Evolutionary conservation across 2,797 vertebrate species (phyloP), one percentile per base, ranked within the genome.

Genomic region (Tiaroga cobitis): DNA sequence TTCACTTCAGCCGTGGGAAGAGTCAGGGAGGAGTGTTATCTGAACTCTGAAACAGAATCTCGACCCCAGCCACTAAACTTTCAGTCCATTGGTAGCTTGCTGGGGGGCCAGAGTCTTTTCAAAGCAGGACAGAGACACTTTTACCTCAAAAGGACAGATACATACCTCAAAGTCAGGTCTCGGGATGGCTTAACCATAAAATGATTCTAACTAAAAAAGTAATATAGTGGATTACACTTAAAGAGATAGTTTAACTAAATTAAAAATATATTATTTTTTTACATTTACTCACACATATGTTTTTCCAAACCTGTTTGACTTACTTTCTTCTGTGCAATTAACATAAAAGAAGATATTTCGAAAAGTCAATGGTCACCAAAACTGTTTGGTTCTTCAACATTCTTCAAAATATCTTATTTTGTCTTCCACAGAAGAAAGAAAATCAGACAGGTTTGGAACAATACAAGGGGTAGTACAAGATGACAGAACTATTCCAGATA

Each of bases 1-100:
- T 86, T 89, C 86, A 65, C 54, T 87, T 54, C 80, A 86, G 78
- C 85, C 87, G 74, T 90, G 91, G 86, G 92, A 90, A 91, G 87
- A 83, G 43, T 49, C 59, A 70, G 85, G n/a, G 67, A 74, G 86
- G 83, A 90, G 85, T 65, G 56, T 81, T 87, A 91, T 91, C 90
- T 85, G 82, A 76, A 80, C 56, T 69, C 65, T 88, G 89, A 87
- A 90, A 91, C 81, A 54, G 51, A 87, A 92, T 83, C 86, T 87
- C 39, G 89, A 90, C 89, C 89, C 88, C 76, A 69, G 78, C 56
- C 74, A 26, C 69, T 80, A 80, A 73, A 61, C 67, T 85, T 84
- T 24, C 51, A 79, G 85, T 82, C 61, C 68, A 70, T 67, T 74
- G 88, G 80, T 65, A 80, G 61, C 83, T 78, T 49, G 81, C 77